Evolutionary conservation across 2,797 vertebrate species (phyloP), one percentile per base, ranked within the genome.

Genomic region (Crenuchus spilurus): DNA sequence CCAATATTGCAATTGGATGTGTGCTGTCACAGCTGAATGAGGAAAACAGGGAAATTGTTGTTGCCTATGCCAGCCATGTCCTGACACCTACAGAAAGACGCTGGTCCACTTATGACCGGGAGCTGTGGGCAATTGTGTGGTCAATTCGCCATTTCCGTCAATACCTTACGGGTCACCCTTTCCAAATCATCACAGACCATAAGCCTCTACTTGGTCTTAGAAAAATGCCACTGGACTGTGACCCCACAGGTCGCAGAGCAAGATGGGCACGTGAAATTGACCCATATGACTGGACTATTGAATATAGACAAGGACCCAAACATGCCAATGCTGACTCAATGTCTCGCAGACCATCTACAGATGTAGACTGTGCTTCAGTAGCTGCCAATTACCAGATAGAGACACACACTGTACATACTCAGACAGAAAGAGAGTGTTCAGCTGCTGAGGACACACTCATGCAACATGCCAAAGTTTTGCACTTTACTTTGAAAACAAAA

Each of bases 11-110:
- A 4, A 51, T 62, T 46, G 57, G 41, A 42, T 57, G 57, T 72
- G 70, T 72, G 14, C 18, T 73, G 30, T 52, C 61, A 11, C 58
- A 52, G 22, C 0, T 65, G 4, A 62, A 31, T 49, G 42, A 48
- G 2, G 58, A 33, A 13, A 51, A 8, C 42, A 62, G 13, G 13
- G 70, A 72, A 55, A 55, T 2, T 16, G 31, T 69, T 6, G 33
- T 66, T 66, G 42, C 48, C 16, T 69, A 69, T 26, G 48, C 16
- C 35, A 71, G 68, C 24, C 68, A 70, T 13, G 14, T 71, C 1
- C 39, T 71, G 18, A 58, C 70, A 31, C 14, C 39, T n/a, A 64
- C 70, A n/a, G 60, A 73, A 20, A 64, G 11, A 64, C 14, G 58
- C 1, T 51, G 63, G 52, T 49, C 72, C 9, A 60, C 63, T 20